Conservation (phyloP, 2,113 vertebrate species). For the Pholis gunnellus region DNA sequence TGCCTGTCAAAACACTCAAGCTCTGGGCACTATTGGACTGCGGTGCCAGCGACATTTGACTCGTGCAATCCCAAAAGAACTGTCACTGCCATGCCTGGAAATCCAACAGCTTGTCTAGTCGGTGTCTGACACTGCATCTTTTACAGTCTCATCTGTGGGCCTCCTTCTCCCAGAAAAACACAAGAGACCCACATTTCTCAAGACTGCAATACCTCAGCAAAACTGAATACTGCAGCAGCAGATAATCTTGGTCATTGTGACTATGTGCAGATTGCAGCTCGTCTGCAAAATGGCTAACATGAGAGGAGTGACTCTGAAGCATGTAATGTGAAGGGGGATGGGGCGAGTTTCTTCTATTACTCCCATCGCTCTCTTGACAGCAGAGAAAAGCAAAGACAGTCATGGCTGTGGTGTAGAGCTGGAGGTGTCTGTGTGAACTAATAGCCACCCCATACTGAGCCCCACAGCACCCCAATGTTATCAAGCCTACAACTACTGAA, state of each 20-base stretch:
- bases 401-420: constrained; percentile 20
- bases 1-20: constrained; percentile 67
- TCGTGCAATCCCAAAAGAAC: constrained; percentile 60
- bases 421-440: constrained; percentile 23
- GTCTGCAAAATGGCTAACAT: constrained; percentile 43
- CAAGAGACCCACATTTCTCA: constrained; percentile 7
- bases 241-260: constrained; percentile 15
- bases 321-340: constrained; percentile 46
- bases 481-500: constrained; percentile 47
- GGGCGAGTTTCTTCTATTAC: constrained; percentile 18
- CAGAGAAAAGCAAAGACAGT: constrained; percentile 23
- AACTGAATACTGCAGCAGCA: neutral
- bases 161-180: constrained; percentile 18
- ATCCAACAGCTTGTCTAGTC: constrained; percentile 43
- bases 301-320: constrained; percentile 29
- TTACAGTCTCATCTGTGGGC: constrained; percentile 23
- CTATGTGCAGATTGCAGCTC: constrained; percentile 42
- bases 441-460: constrained; percentile 44
- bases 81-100: constrained; percentile 52
- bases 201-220: neutral
- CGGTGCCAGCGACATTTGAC: constrained; percentile 68
- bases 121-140: constrained; percentile 60
- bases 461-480: constrained; percentile 50
- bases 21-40: constrained; percentile 47
- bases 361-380: constrained; percentile 28